Conservation (phyloP, 2,797 vertebrate genomes). For the Sebastes trivittatus region DNA sequence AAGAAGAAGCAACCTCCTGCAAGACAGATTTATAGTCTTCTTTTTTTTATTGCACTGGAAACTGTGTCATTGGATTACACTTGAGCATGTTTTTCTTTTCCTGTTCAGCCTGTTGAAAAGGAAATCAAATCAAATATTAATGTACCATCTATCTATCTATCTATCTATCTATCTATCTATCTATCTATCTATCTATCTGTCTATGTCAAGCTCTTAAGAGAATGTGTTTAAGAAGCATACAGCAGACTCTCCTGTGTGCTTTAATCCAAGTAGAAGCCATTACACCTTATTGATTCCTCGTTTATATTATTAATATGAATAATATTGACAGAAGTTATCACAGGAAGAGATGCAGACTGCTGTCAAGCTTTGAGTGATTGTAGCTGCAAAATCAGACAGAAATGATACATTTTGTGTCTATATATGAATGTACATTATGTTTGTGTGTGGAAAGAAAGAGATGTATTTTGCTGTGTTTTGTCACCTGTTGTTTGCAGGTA, state of each 20-base stretch:
- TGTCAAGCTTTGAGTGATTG: not conserved
- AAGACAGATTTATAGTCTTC: not conserved
- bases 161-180: slow-evolving; percentile 7
- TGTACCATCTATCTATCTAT: slow-evolving; percentile 6
- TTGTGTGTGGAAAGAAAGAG: not conserved
- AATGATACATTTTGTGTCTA: not conserved
- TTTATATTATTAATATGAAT: not conserved
- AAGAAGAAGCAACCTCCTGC: not conserved
- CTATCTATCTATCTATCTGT: slow-evolving; percentile 2
- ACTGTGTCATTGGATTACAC: not conserved
- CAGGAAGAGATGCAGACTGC: not conserved
- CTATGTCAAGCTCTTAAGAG: not conserved
- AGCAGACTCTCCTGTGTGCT: not conserved
- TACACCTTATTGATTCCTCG: not conserved
- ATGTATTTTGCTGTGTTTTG: not conserved
- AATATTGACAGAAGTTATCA: not conserved
- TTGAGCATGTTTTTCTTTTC: not conserved
- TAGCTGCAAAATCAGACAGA: not conserved
- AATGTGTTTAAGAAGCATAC: not conserved
- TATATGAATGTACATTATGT: not conserved
- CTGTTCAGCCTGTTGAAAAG: not conserved
- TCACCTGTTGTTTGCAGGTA: slow-evolving; percentile 32
- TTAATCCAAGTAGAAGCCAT: not conserved
- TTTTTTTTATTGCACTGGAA: not conserved
- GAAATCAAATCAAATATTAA: not conserved